These are phyloP conservation scores for Enteromius anoplus DNA, from an alignment of 2,797 vertebrate genomes.

Conservation along the genomic window DNA sequence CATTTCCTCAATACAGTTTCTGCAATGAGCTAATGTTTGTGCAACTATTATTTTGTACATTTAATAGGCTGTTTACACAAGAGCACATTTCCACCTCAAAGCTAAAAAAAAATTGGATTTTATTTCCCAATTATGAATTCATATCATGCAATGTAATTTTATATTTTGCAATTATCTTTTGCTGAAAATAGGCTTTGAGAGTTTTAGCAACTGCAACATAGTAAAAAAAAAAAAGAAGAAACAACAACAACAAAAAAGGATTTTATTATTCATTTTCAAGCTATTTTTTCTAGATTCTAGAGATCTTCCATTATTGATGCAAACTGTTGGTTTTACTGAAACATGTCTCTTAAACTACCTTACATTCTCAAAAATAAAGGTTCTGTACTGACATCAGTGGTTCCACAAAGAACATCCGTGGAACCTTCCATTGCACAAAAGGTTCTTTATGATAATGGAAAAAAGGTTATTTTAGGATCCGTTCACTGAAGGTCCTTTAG, in stretches of 20 bases:
- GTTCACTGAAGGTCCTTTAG: background rate
- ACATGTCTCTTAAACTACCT: background rate
- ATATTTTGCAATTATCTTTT: background rate
- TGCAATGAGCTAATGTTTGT: conserved; percentile 29
- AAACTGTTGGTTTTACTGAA: background rate
- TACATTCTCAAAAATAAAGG: background rate
- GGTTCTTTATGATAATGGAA: background rate
- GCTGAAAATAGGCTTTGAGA: background rate
- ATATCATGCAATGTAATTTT: background rate
- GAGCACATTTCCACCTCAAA: background rate
- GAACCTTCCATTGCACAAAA: background rate
- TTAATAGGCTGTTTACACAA: conserved; percentile 22
- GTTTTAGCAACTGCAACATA: background rate
- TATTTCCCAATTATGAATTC: background rate
- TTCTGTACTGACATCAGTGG: background rate
- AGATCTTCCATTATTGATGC: background rate
- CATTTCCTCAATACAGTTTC: conserved; percentile 15
- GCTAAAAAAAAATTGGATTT: background rate
- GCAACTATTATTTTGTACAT: conserved; percentile 6
- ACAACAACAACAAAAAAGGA: too few species aligned
- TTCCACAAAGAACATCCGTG: background rate
- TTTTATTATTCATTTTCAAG: background rate
- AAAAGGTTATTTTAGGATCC: background rate
- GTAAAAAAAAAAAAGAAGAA: background rate
- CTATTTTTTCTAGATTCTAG: background rate